Conservation (phyloP, 53 echinoderm and acorn worm genomes). For the Crossaster papposus region DNA sequence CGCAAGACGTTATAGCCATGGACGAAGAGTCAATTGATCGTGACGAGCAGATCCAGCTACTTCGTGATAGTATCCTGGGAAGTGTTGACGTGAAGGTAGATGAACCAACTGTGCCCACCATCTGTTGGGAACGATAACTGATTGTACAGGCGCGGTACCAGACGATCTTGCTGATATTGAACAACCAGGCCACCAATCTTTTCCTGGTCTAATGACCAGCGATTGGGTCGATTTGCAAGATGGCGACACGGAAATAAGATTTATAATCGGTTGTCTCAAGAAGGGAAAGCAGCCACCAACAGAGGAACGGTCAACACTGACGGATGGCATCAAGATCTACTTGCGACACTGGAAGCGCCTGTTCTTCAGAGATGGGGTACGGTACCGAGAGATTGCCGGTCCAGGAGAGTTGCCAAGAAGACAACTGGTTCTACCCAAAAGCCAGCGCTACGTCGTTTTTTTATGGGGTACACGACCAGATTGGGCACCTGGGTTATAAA, state of each 20-base stretch:
- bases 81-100: not conserved
- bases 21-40: slow-evolving; percentile 20
- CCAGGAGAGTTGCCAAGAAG: not conserved
- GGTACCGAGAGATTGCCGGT: not conserved
- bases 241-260: slow-evolving; percentile 33
- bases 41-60: not conserved
- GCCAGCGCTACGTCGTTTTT: slow-evolving; percentile 20
- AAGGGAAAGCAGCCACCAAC: slow-evolving; percentile 24
- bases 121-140: slow-evolving; percentile 56
- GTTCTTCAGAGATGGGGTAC: slow-evolving; percentile 21
- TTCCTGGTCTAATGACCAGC: not conserved
- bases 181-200: slow-evolving; percentile 26
- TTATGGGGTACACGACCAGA: slow-evolving; percentile 60
- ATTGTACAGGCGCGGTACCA: slow-evolving; percentile 43
- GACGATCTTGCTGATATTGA: not conserved
- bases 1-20: not conserved
- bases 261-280: slow-evolving; percentile 6
- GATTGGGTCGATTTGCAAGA: slow-evolving; percentile 46
- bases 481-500: slow-evolving; percentile 66
- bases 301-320: not conserved
- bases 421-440: slow-evolving; percentile 62
- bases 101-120: not conserved
- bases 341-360: slow-evolving; percentile 20
- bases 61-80: not conserved
- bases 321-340: slow-evolving; percentile 16